Evolutionary conservation across 2,888 invertebrate species (phyloP), one percentile per base, ranked within the genome.

Genomic region (Lasioglossum marginatum): DNA sequence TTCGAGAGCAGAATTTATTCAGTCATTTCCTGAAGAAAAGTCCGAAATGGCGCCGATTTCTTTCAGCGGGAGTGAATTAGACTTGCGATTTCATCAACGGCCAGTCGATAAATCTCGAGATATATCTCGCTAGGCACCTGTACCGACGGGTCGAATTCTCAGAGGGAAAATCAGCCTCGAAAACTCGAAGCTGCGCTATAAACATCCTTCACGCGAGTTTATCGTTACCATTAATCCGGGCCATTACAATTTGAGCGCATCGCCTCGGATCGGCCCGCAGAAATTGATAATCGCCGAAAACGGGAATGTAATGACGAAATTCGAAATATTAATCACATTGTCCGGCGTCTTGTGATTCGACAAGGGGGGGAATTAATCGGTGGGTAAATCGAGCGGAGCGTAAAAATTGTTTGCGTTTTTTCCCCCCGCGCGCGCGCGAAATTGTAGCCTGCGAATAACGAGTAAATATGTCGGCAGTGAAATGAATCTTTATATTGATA

Each of bases 161-260:
- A 3, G 16, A 31, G 72, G 45, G 72, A 72, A 82, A 82, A 82
- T 48, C 74, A 27, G n/a, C 27, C 4, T 27, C n/a, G 60, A 60
- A 60, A 60, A 60, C 4, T 12, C 60, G 27, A 27, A 27, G 60
- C n/a, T 0, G 4, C 27, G 60, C 60, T 4, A 4, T 60, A 60
- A 60, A 60, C 60, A 60, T 60, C 60, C 14, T 60, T 27, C 27
- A 4, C 60, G 5, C 60, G 60, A 60, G 60, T 60, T 60, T 60
- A 60, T 60, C 60, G 60, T 60, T 60, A 60, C 60, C 60, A 60
- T 60, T 27, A 27, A 60, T 60, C 60, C 27, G 27, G 60, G 1
- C 60, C 27, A 27, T 60, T 14, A 27, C 27, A 14, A 27, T 27
- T 60, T 12, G 12, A 60, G 14, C 27, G 52, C 27, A 12, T 60